A percentile compares a stretch with the other conserved stretches of the same genome.
phyloP scores from a whole-genome alignment of 2,888 invertebrate species.

The Erebia ligea region DNA sequence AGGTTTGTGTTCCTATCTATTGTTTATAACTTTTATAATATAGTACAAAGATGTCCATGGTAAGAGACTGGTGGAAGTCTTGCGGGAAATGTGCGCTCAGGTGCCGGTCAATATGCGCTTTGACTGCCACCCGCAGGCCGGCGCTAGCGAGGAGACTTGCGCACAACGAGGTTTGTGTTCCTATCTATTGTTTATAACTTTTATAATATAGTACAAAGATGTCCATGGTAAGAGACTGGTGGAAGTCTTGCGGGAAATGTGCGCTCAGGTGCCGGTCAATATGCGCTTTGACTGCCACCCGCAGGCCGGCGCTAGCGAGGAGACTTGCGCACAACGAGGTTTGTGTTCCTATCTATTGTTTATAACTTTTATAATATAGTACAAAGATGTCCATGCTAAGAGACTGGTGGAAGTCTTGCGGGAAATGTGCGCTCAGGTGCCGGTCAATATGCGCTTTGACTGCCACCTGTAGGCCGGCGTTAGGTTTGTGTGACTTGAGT shows the following conservation, averaged over 20 bases:
- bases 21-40: too few relatives aligned
- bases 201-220: too few relatives aligned
- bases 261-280: constrained; percentile 50
- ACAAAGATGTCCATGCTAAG: constrained; percentile 49
- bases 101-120: constrained; percentile 77
- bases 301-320: constrained; percentile 75
- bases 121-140: constrained; percentile 88
- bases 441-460: constrained; percentile 84
- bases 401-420: constrained; percentile 55
- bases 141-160: constrained; percentile 79
- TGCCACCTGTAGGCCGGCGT: constrained; percentile 84
- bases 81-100: constrained; percentile 38
- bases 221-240: too few relatives aligned
- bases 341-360: constrained; percentile 10
- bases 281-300: constrained; percentile 89
- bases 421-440: constrained; percentile 71
- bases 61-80: constrained; percentile 56
- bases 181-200: background rate
- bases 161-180: constrained; percentile 77
- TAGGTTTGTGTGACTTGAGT: too few relatives aligned
- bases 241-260: constrained; percentile 49
- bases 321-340: constrained; percentile 84
- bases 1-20: too few relatives aligned
- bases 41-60: constrained; percentile 55
- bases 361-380: too few relatives aligned